Conservation (phyloP, 2,888 invertebrate genomes). For the Euphydryas editha region DNA sequence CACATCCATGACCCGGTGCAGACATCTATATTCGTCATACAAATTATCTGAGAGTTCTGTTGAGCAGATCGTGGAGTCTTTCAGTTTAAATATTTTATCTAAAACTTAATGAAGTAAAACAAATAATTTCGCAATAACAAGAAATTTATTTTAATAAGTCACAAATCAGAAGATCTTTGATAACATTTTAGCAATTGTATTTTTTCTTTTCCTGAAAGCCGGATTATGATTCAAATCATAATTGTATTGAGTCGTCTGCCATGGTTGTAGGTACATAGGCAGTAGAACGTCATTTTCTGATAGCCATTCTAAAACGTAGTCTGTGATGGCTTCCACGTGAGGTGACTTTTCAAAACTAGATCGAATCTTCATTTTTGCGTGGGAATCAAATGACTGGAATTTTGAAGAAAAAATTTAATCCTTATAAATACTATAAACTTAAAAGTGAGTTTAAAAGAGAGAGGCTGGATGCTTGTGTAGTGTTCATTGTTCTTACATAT, state of each 20-base stretch:
- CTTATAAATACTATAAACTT: not conserved
- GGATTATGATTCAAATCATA: constrained; percentile 53
- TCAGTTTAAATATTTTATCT: not conserved
- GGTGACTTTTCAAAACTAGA: constrained; percentile 63
- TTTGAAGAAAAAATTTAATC: not conserved
- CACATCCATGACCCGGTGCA: too few relatives aligned
- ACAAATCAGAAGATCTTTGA: constrained; percentile 45
- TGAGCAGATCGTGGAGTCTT: too few relatives aligned
- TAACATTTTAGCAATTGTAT: constrained; percentile 47
- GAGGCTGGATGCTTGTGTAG: too few relatives aligned
- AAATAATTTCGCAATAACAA: not conserved
- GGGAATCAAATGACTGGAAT: constrained; percentile 47
- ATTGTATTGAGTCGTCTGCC: constrained; percentile 46
- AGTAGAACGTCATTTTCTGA: constrained; percentile 62
- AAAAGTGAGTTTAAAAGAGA: not conserved
- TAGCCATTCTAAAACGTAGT: constrained; percentile 71
- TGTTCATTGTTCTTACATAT: too few relatives aligned
- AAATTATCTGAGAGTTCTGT: too few relatives aligned
- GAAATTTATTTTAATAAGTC: not conserved
- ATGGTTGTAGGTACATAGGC: constrained; percentile 68
- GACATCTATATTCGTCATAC: too few relatives aligned
- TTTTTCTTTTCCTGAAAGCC: constrained; percentile 49
- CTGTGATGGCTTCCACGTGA: constrained; percentile 64
- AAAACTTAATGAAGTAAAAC: not conserved
- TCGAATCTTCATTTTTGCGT: constrained; percentile 50